Conservation (phyloP, 2,888 invertebrate genomes). For the Eulithis prunata region DNA sequence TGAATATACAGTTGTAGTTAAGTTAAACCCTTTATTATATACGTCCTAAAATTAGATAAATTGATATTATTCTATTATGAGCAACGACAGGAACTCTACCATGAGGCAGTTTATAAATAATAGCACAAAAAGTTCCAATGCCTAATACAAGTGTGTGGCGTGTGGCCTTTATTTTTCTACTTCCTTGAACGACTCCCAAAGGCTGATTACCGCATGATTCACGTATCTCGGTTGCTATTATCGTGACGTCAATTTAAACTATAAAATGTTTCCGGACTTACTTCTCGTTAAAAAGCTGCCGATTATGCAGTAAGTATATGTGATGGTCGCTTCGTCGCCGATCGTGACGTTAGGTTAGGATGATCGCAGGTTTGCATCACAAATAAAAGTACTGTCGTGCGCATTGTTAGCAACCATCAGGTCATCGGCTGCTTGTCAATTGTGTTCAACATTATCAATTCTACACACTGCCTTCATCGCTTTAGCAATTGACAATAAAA, state of each 20-base stretch:
- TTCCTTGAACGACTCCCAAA: conserved; percentile 36
- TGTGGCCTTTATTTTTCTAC: conserved; percentile 37
- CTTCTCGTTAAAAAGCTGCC: conserved; percentile 20
- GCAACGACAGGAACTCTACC: conserved; percentile 42
- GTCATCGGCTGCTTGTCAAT: conserved; percentile 61
- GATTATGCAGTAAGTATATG: conserved; percentile 28
- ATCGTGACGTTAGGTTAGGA: conserved; percentile 63
- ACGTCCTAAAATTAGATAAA: conserved; percentile 35
- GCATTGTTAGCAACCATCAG: conserved; percentile 50
- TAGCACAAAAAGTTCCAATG: conserved; percentile 31
- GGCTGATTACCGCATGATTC: conserved; percentile 35
- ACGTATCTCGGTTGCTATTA: conserved; percentile 30
- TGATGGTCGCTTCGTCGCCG: conserved; percentile 36
- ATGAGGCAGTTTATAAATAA: conserved; percentile 25
- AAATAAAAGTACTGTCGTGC: conserved; percentile 63
- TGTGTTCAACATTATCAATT: conserved; percentile 62
- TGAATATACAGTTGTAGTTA: conserved; percentile 45
- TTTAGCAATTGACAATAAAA: conserved; percentile 48
- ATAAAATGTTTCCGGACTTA: conserved; percentile 25
- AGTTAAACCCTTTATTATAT: conserved; percentile 45
- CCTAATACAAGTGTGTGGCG: conserved; percentile 21
- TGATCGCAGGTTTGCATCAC: conserved; percentile 74
- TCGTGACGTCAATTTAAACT: conserved; percentile 33
- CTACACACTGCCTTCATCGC: conserved; percentile 57
- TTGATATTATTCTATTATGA: conserved; percentile 24